Evolutionary conservation across 2,797 vertebrate genomes (phyloP), one percentile per base, ranked within the genome.

Genomic region (Sebastes glaucus): DNA sequence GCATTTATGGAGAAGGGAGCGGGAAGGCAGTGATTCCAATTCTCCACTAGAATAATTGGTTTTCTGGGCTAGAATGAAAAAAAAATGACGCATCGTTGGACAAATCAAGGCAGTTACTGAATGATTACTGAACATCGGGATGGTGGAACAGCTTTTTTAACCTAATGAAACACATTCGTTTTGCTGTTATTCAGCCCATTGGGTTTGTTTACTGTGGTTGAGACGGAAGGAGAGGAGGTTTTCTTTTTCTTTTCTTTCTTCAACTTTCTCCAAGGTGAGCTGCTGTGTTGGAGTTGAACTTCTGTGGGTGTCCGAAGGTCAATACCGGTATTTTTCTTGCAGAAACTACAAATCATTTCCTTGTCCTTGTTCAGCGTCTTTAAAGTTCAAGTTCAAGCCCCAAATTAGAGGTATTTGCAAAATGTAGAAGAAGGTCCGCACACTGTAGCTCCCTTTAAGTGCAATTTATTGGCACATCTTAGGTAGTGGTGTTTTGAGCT

Each of bases 41-140:
- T 82, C 52, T 65, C 35, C 32, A 46, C 16, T 20, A 42, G 55
- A 63, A 71, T 86, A 75, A 83, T 66, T 80, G 62, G 27, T 72
- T 81, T 3, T 2, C 14, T 64, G 18, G 32, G 23, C 52, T 71
- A 18, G 30, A 52, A 53, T 28, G 23, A 71, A 38, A 52, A 16
- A 72, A 23, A 56, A 70, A 16, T 5, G 8, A 73, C 30, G 70
- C 71, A 25, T 64, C 69, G 27, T 5, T 66, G 57, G 33, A 55
- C 55, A 77, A 73, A 46, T 53, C n/a, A 38, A 38, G 11, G 32
- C 30, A 32, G 55, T 62, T 30, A 32, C 6, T 62, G 65, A 27
- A 61, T 68, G 49, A 61, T 52, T 5, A 74, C 49, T 49, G 20
- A 5, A 60, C 27, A 46, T 61, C 27, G 38, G 3, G n/a, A 72